A percentile compares a stretch with the other conserved stretches of the same genome.
Conservation (phyloP, 2,113 vertebrate species). For the Limanda limanda region DNA sequence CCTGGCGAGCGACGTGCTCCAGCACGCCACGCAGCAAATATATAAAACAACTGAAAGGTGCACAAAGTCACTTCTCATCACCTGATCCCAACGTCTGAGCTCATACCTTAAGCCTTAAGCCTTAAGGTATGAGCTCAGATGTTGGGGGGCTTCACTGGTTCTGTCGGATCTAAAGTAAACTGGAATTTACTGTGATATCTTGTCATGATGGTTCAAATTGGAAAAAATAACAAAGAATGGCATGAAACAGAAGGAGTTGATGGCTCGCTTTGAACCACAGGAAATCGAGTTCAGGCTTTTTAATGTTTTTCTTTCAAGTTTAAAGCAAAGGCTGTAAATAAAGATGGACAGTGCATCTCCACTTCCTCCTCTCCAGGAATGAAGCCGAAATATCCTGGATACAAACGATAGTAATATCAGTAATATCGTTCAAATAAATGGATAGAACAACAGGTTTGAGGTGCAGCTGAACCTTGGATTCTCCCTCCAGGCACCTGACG, state of each 20-base stretch:
- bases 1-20: constrained; percentile 20
- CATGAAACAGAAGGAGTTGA: neutral
- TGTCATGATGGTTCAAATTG: constrained; percentile 5
- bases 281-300: neutral
- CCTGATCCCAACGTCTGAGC: neutral
- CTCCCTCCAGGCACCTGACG: neutral
- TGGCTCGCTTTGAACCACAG: neutral
- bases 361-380: too few relatives aligned
- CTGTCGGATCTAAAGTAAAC: neutral
- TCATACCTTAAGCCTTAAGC: neutral
- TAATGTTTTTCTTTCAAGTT: too few relatives aligned
- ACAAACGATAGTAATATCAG: too few relatives aligned
- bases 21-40: constrained; percentile 25
- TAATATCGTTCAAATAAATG: too few relatives aligned
- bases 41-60: constrained; percentile 1
- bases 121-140: neutral
- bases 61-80: neutral
- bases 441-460: too few relatives aligned
- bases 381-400: too few relatives aligned
- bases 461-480: too few relatives aligned
- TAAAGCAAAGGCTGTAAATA: too few relatives aligned
- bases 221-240: constrained; percentile 16
- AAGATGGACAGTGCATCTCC: too few relatives aligned
- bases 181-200: constrained; percentile 13
- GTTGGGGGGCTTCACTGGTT: too few relatives aligned